phyloP scores from a whole-genome alignment of 2,797 vertebrate genomes.

The Gymnothorax reevesii region DNA sequence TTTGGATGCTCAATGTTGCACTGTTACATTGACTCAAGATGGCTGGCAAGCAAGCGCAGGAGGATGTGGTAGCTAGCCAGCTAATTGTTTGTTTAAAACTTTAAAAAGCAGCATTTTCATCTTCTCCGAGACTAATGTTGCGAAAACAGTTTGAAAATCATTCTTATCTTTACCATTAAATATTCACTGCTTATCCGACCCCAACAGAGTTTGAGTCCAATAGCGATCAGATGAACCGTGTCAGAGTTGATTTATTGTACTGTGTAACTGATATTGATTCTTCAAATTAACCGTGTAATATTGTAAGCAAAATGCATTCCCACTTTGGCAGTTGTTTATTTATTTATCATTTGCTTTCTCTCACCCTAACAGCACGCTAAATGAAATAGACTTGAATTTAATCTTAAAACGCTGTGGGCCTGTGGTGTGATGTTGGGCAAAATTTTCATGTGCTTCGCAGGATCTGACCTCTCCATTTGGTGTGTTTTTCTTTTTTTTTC shows the following conservation, averaged over 20 bases:
- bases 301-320: background rate
- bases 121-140: background rate
- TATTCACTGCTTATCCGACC: background rate
- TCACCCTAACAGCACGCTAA: background rate
- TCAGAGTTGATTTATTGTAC: constrained; percentile 2
- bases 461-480: background rate
- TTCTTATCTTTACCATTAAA: background rate
- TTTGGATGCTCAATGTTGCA: background rate
- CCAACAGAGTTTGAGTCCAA: background rate
- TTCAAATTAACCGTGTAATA: background rate
- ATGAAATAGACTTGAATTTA: background rate
- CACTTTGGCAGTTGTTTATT: background rate
- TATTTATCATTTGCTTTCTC: background rate
- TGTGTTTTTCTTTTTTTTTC: background rate
- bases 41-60: background rate
- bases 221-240: background rate
- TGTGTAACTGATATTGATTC: background rate
- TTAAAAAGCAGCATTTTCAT: background rate
- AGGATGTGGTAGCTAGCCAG: background rate
- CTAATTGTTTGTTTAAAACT: background rate
- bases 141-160: background rate
- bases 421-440: background rate
- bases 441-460: background rate
- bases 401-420: background rate
- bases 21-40: background rate